Conservation (phyloP, 2,888 invertebrate species). For the Fragum sueziense region DNA sequence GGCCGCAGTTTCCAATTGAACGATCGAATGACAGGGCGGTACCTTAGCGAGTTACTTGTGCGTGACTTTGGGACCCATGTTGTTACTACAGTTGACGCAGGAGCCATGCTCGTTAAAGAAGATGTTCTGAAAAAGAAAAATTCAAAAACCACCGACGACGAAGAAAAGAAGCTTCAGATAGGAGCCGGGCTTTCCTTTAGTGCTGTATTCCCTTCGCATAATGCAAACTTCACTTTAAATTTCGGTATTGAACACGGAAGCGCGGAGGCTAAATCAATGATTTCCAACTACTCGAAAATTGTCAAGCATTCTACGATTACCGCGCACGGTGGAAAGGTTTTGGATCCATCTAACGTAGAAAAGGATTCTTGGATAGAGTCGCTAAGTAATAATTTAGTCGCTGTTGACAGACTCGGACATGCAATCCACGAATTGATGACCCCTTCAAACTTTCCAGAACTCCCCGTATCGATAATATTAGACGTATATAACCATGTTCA, state of each 20-base stretch:
- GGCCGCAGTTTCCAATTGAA: conserved; percentile 14
- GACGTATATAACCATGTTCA: conserved; percentile 31
- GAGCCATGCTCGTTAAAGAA: not conserved
- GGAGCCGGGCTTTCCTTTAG: not conserved
- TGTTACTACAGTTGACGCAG: not conserved
- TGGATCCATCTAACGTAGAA: conserved; percentile 21
- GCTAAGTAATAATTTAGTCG: conserved; percentile 44
- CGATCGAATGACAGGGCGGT: conserved; percentile 23
- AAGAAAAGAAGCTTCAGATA: not conserved
- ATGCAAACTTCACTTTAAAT: not conserved
- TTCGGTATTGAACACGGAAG: not conserved
- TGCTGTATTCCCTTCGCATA: not conserved
- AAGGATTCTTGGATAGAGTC: conserved; percentile 40
- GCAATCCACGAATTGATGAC: conserved; percentile 45
- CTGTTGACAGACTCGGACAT: conserved; percentile 49
- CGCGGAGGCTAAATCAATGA: not conserved
- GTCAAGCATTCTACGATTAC: conserved; percentile 22
- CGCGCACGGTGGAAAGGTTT: conserved; percentile 38
- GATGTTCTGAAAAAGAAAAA: conserved; percentile 27
- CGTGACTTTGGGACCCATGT: not conserved
- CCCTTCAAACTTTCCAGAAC: conserved; percentile 40
- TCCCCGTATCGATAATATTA: conserved; percentile 29
- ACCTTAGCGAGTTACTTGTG: not conserved
- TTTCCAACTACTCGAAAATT: conserved; percentile 13
- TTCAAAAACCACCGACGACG: not conserved